Base-by-base conservation (phyloP, 2,888 invertebrate genomes). In the Hecatera dysodea region DNA sequence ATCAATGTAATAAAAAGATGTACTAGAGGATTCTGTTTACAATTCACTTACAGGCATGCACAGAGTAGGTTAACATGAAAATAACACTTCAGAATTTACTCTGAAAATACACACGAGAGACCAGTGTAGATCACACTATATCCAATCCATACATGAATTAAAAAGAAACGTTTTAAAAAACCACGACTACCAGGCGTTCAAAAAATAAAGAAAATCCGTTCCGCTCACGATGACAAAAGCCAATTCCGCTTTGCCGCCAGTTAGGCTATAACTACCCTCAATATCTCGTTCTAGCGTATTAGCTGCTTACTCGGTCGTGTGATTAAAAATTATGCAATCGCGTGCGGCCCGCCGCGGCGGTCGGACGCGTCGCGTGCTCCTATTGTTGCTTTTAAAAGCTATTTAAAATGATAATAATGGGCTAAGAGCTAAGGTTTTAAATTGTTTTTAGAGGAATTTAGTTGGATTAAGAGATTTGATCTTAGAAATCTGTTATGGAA, bases 321-420 rank as follows among this genome's bases (percentile, higher is more conserved):
- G 94, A 96, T 96, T 96, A 96, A 95, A 95, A 95, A 96, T 95
- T 95, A 95, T 95, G 93, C 94, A 90, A 89, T 90, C 88, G 87
- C 83, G 85, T 86, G 80, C 81, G 87, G 84, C 78, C 84, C 86
- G 85, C 82, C 90, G 88, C 74, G 85, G 87, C 84, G 87, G 78
- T 78, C 85, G 89, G 89, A 81, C 90, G 91, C 68, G 92, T 80
- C 93, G 89, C 93, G 93, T 91, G 94, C 83, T 90, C 67, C 87
- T 83, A 89, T 90, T 91, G 90, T 91, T 89, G 85, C 89, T 88
- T 82, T 90, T 91, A 89, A 92, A 93, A 92, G 90, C 90, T 90
- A 90, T 93, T 94, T 92, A 93, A 93, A 93, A 92, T 87, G 90
- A 90, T 91, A 89, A 90, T 92, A 89, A 87, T 87, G 82, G 88